These are phyloP conservation scores for Orchesellides sinensis DNA, from an alignment of 2,888 invertebrate genomes.

Conservation along the genomic window DNA sequence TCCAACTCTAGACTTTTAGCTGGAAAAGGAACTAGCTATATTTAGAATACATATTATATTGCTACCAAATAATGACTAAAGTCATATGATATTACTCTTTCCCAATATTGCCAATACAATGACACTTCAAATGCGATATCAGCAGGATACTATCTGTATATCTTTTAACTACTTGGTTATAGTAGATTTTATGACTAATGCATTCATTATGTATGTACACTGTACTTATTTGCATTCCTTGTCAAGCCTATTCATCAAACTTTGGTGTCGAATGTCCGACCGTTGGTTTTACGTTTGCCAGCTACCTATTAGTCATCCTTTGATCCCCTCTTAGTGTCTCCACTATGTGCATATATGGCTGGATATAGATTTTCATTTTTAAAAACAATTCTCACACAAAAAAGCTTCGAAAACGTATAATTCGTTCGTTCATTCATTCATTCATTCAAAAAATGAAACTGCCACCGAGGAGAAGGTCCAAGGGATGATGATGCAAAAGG, in stretches of 20 bases:
- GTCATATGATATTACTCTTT: too few relatives aligned
- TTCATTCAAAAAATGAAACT: too few relatives aligned
- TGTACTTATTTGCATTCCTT: constrained; percentile 46
- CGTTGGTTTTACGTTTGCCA: constrained; percentile 36
- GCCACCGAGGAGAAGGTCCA: constrained; percentile 27
- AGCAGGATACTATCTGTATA: not conserved
- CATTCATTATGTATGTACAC: not conserved
- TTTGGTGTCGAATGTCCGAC: constrained; percentile 33
- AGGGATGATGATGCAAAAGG: constrained; percentile 34
- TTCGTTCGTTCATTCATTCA: constrained; percentile 21
- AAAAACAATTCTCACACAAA: constrained; percentile 24
- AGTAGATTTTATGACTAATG: constrained; percentile 58
- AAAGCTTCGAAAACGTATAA: constrained; percentile 9
- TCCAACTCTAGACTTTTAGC: too few relatives aligned
- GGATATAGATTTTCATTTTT: constrained; percentile 18
- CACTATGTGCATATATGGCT: constrained; percentile 1
- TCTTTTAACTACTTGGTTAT: too few relatives aligned
- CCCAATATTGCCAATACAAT: too few relatives aligned
- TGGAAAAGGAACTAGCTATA: too few relatives aligned
- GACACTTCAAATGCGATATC: not conserved
- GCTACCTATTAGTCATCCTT: constrained; percentile 61
- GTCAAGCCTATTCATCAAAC: constrained; percentile 53
- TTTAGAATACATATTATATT: too few relatives aligned
- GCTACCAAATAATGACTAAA: too few relatives aligned
- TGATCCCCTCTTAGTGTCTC: constrained; percentile 24